Evolutionary conservation across 2,797 vertebrate genomes (phyloP), one percentile per base, ranked within the genome.

Genomic region (Spinus olivaceus): DNA sequence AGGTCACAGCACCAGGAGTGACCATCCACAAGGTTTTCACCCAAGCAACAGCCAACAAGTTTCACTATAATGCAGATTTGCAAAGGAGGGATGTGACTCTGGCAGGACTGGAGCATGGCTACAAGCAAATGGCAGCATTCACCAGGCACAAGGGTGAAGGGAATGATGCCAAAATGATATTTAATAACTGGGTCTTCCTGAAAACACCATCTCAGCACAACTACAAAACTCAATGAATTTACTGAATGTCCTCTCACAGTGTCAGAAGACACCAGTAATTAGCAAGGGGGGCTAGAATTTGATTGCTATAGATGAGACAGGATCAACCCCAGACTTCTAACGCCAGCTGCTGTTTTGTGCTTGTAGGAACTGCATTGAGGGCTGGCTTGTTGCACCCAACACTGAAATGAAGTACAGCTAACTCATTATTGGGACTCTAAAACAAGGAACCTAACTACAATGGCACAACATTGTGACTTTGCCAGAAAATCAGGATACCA

Each of bases 331-430:
- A 64, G 81, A 74, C 9, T 49, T 60, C 74, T 63, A 47, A 84
- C 0, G 0, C 44, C 32, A 91, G 3, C n/a, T 56, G 37, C 65
- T 64, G 19, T 74, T 54, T 42, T 5, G 0, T 9, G 14, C 32
- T 10, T 21, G 25, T 22, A 30, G n/a, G 32, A 84, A 5, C 47
- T 14, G 30, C 57, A 8, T 1, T 41, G 0, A 59, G 28, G 44
- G 20, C 49, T 69, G 54, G 32, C 32, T 51, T 39, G 35, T 64
- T 80, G 47, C 39, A 60, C 54, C 22, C 37, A 82, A 42, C 54
- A 44, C 22, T 2, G 5, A 67, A 92, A 79, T 6, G 3, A 85
- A 69, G 33, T 6, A 32, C 59, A 21, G 21, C 25, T 25, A 78
- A 70, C 24, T 28, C 61, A 50, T 35, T 46, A 18, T 35, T 37